phyloP scores from a whole-genome alignment of 2,113 vertebrate genomes.

The Ammospiza caudacuta region DNA sequence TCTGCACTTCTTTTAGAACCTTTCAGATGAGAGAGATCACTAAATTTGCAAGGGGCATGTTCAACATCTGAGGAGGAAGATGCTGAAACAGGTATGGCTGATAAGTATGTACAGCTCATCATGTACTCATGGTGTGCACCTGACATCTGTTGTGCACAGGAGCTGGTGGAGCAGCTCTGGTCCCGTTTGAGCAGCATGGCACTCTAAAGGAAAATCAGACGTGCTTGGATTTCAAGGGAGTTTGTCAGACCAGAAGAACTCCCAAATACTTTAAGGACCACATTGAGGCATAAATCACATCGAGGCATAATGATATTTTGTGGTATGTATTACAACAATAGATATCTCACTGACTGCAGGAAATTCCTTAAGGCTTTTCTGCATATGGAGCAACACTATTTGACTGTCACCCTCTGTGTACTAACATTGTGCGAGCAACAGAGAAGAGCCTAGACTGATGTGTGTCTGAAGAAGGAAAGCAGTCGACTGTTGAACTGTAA shows the following conservation, averaged over 20 bases:
- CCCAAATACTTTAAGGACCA: not conserved
- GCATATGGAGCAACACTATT: not conserved
- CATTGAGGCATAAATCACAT: not conserved
- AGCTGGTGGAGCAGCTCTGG: not conserved
- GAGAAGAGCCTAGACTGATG: not conserved
- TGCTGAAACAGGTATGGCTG: not conserved
- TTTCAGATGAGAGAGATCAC: not conserved
- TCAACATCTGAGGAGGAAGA: not conserved
- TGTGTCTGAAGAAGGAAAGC: not conserved
- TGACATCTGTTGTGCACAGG: not conserved
- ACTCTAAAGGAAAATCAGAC: not conserved
- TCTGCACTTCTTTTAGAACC: not conserved
- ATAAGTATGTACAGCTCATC: not conserved
- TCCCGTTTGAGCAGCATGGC: not conserved
- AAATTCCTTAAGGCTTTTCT: not conserved
- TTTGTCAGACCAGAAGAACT: not conserved
- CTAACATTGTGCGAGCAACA: not conserved
- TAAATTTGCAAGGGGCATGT: not conserved
- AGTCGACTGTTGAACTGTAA: not conserved
- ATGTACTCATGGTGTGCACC: accelerated
- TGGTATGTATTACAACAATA: not conserved
- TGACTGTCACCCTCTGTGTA: not conserved
- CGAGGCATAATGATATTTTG: not conserved
- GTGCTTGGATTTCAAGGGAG: not conserved
- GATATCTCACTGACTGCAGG: not conserved